These are phyloP conservation scores for Zophobas atratus DNA, from an alignment of 1,140 invertebrate species.

Conservation along the genomic window DNA sequence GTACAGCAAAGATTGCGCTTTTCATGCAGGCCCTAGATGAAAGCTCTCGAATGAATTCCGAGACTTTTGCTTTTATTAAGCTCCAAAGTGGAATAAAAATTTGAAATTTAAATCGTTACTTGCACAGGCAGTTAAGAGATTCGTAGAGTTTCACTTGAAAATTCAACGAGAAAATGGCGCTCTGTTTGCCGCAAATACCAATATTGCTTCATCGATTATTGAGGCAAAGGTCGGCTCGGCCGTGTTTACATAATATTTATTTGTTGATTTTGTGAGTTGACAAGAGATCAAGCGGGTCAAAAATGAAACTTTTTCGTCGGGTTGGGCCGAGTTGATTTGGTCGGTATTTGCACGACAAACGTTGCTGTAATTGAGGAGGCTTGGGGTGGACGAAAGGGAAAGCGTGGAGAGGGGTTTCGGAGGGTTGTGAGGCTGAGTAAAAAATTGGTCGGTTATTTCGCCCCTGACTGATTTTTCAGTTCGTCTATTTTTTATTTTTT, in stretches of 20 bases:
- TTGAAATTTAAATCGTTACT: slow-evolving; percentile 12
- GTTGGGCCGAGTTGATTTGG: no score
- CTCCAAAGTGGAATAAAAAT: not conserved
- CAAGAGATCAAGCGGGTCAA: no score
- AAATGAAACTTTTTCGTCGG: no score
- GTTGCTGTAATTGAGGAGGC: no score
- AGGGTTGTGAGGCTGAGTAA: no score
- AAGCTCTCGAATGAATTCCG: slow-evolving; percentile 9
- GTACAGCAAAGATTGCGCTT: not conserved
- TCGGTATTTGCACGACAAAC: no score
- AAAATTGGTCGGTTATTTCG: no score
- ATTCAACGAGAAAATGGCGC: not conserved
- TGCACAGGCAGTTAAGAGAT: not conserved
- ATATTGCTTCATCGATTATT: not conserved
- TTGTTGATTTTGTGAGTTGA: not conserved
- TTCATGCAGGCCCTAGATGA: not conserved
- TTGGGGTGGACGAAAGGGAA: no score
- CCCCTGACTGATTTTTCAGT: no score
- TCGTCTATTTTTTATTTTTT: no score
- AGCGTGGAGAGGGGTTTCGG: no score
- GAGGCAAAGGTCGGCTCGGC: not conserved
- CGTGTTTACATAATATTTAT: not conserved
- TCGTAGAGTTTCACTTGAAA: not conserved
- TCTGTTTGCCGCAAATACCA: slow-evolving; percentile 3
- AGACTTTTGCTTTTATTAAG: not conserved